Evolutionary conservation across 2,113 vertebrate genomes (phyloP).

Genomic region (Lathamus discolor): DNA sequence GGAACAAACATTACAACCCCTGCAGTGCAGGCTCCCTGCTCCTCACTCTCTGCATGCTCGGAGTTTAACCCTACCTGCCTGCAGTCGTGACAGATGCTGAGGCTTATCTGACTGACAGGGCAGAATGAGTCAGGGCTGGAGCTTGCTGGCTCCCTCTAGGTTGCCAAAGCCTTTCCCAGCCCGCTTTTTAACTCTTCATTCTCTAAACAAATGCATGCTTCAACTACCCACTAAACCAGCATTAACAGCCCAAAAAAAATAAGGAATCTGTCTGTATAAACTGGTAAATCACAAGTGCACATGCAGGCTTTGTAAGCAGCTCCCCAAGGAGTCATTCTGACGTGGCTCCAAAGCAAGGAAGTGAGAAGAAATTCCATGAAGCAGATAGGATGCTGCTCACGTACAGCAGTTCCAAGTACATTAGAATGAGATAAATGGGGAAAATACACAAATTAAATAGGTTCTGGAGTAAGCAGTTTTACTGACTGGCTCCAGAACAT

Average conservation of each 20-base stretch:
- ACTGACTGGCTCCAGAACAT: neutral
- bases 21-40: slow-evolving; percentile 78
- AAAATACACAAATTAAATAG: neutral
- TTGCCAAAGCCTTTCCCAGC: slow-evolving; percentile 58
- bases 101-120: slow-evolving; percentile 64
- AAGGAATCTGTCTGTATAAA: neutral
- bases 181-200: slow-evolving; percentile 57
- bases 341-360: neutral
- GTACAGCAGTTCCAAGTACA: slow-evolving; percentile 11
- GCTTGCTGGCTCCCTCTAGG: slow-evolving; percentile 78
- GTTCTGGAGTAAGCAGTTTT: neutral
- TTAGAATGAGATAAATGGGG: neutral
- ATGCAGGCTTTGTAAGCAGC: neutral
- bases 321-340: slow-evolving; percentile 9
- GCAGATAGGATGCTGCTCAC: slow-evolving; percentile 15
- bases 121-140: slow-evolving; percentile 70
- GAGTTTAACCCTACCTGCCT: slow-evolving; percentile 68
- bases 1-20: slow-evolving; percentile 67
- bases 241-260: neutral
- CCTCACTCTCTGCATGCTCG: slow-evolving; percentile 47
- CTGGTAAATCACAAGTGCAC: neutral
- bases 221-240: neutral
- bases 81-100: slow-evolving; percentile 66
- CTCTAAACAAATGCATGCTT: neutral
- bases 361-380: slow-evolving; percentile 24